phyloP scores from a whole-genome alignment of 2,797 vertebrate genomes.

The Fratercula arctica region DNA sequence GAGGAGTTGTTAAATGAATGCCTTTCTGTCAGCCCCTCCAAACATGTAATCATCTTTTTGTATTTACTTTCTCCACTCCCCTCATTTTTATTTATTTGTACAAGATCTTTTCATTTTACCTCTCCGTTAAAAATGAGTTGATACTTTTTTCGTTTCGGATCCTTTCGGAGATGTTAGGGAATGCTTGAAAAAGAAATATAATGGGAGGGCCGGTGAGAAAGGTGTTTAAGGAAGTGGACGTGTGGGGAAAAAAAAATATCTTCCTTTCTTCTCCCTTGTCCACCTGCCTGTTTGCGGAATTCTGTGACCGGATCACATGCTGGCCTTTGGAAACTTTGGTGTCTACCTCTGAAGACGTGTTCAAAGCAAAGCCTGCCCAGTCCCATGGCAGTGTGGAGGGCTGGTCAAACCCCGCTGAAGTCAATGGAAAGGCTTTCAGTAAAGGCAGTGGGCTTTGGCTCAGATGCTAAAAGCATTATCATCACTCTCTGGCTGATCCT shows the following conservation, averaged over 20 bases:
- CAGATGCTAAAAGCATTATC: conserved; percentile 41
- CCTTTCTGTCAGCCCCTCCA: neutral
- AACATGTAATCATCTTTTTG: neutral
- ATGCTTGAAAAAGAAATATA: neutral
- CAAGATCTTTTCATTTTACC: neutral
- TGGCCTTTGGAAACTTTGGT: neutral
- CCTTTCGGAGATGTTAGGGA: neutral
- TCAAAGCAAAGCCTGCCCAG: conserved; percentile 8
- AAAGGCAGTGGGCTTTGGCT: conserved; percentile 41
- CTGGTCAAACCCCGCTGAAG: neutral
- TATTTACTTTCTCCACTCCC: neutral
- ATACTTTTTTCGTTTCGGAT: neutral
- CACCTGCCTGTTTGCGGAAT: neutral
- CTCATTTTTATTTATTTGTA: neutral
- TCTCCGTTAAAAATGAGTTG: neutral
- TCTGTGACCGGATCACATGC: neutral
- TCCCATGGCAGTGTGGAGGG: neutral
- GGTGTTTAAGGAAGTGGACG: neutral
- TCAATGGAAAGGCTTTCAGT: neutral
- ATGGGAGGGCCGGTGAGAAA: neutral
- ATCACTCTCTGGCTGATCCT: conserved; percentile 45
- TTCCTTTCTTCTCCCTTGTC: neutral
- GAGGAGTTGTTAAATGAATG: neutral
- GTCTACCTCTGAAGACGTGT: neutral
- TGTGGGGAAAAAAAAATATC: no score